These are phyloP conservation scores for Agriopis aurantiaria DNA, from an alignment of 2,888 invertebrate species.

Conservation along the genomic window DNA sequence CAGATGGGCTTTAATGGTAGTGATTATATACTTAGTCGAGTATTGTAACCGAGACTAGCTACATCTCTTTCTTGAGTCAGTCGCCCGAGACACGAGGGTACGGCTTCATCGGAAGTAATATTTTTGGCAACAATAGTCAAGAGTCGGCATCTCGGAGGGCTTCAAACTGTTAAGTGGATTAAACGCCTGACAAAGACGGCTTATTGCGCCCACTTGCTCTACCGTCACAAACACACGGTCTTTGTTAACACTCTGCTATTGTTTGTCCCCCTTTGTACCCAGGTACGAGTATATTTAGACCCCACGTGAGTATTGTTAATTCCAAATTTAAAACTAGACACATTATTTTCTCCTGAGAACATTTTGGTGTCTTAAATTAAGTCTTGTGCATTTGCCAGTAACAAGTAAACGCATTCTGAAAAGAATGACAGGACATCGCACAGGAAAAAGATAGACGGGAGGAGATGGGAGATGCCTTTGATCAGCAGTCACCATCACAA, in stretches of 20 bases:
- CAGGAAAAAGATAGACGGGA: too few relatives aligned
- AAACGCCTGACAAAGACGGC: slow-evolving; percentile 76
- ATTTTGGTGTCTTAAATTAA: slow-evolving; percentile 17
- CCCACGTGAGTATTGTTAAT: slow-evolving; percentile 28
- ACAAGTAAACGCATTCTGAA: too few relatives aligned
- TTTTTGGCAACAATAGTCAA: slow-evolving; percentile 56
- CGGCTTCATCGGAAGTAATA: slow-evolving; percentile 38
- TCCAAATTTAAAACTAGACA: slow-evolving; percentile 46
- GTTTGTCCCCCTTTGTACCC: slow-evolving; percentile 55
- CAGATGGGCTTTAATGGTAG: slow-evolving; percentile 47
- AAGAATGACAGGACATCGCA: too few relatives aligned
- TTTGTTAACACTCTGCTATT: slow-evolving; percentile 66
- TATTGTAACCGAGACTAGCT: slow-evolving; percentile 29
- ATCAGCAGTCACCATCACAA: too few relatives aligned
- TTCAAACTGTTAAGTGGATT: slow-evolving; percentile 79
- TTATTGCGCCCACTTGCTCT: slow-evolving; percentile 67
- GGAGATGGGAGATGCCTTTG: too few relatives aligned
- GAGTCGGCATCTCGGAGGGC: slow-evolving; percentile 62
- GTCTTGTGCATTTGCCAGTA: too few relatives aligned
- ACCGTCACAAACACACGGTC: slow-evolving; percentile 62
- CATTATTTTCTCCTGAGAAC: slow-evolving; percentile 52
- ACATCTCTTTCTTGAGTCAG: slow-evolving; percentile 9
- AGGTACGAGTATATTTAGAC: slow-evolving; percentile 47
- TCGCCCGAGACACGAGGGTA: slow-evolving; percentile 30
- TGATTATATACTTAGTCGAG: slow-evolving; percentile 38